Evolutionary conservation across 2,797 vertebrate species (phyloP).

Genomic region (Dallia pectoralis): DNA sequence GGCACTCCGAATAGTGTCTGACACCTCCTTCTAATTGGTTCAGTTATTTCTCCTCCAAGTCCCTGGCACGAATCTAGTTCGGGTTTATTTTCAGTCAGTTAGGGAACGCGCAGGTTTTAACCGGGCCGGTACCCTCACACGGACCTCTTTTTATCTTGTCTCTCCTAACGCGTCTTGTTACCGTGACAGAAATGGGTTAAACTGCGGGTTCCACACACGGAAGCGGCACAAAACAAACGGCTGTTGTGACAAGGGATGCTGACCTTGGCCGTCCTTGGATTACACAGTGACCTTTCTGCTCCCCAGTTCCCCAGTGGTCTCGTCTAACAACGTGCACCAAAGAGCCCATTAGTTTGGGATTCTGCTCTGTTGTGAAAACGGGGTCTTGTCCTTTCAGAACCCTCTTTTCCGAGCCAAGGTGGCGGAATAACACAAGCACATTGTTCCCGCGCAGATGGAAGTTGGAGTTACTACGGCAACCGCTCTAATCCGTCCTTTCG

Average conservation of each 20-base stretch:
- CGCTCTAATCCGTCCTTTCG: constrained; percentile 93
- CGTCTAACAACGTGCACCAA: constrained; percentile 84
- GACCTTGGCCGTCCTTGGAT: constrained; percentile 87
- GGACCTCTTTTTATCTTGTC: constrained; percentile 13
- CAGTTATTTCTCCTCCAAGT: constrained; percentile 43
- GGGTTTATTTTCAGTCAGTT: constrained; percentile 56
- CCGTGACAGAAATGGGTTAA: constrained; percentile 73
- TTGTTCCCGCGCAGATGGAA: constrained; percentile 97
- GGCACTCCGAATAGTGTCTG: constrained; percentile 44
- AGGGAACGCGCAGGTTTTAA: constrained; percentile 47
- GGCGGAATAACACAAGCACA: constrained; percentile 93
- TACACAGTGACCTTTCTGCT: constrained; percentile 86
- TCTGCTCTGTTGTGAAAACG: constrained; percentile 92
- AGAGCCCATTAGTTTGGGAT: constrained; percentile 86
- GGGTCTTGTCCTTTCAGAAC: constrained; percentile 90
- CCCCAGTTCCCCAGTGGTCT: constrained; percentile 81
- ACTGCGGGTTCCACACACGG: constrained; percentile 72
- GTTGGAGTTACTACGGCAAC: constrained; percentile 99
- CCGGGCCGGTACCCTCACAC: constrained; percentile 24
- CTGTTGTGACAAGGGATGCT: constrained; percentile 79
- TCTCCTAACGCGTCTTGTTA: constrained; percentile 15
- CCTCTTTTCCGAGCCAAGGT: constrained; percentile 92
- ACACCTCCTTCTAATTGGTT: constrained; percentile 48
- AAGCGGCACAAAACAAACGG: constrained; percentile 78
- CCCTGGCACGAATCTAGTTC: constrained; percentile 49